These are phyloP conservation scores for Eristalis pertinax DNA, from an alignment of 2,888 invertebrate species.

Conservation along the genomic window DNA sequence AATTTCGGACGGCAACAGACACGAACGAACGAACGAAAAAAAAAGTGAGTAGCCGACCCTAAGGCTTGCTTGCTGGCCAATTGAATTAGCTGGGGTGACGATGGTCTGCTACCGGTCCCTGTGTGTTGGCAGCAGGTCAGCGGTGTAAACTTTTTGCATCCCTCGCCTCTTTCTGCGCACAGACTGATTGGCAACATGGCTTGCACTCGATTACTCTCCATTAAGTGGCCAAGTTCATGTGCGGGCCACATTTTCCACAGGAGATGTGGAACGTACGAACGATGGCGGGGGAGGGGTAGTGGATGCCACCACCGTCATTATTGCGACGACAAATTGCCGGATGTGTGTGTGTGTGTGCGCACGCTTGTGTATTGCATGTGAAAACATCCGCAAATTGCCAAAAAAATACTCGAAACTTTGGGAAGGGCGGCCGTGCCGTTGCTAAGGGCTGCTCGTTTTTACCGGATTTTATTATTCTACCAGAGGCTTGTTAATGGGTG, in stretches of 20 bases:
- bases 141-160: constrained; percentile 18
- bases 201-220: constrained; percentile 72
- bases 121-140: constrained; percentile 42
- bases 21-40: neutral
- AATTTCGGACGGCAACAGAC: neutral
- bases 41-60: constrained; percentile 22
- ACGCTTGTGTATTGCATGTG: constrained; percentile 26
- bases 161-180: neutral
- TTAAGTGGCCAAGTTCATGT: constrained; percentile 66
- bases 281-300: neutral
- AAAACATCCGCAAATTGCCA: constrained; percentile 67
- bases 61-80: constrained; percentile 51
- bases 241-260: neutral
- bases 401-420: constrained; percentile 49
- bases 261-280: constrained; percentile 35
- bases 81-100: constrained; percentile 67
- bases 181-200: constrained; percentile 71
- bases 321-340: constrained; percentile 68
- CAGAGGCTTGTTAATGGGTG: constrained; percentile 72
- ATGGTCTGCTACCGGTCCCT: constrained; percentile 52
- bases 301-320: constrained; percentile 55
- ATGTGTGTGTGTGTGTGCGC: constrained; percentile 28
- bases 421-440: neutral
- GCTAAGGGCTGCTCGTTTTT: constrained; percentile 3
- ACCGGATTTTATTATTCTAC: constrained; percentile 65